Conservation (phyloP, 2,797 vertebrate genomes). For the Diplodus puntazzo region DNA sequence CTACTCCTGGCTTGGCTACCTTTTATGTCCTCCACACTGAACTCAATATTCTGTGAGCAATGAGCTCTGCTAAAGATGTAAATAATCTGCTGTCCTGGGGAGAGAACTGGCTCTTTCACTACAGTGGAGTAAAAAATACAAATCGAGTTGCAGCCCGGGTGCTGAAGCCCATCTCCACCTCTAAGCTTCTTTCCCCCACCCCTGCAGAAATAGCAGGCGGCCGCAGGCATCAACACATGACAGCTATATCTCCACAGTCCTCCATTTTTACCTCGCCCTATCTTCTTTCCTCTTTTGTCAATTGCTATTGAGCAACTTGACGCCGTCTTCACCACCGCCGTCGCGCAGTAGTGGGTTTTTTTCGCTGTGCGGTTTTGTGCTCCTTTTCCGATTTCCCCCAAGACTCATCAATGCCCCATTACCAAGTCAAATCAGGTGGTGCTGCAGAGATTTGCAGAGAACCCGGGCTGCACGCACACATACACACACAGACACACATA, state of each 20-base stretch:
- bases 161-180: conserved; percentile 66
- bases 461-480: conserved; percentile 41
- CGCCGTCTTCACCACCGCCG: conserved; percentile 80
- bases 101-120: conserved; percentile 61
- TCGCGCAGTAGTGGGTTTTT: conserved; percentile 80
- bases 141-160: conserved; percentile 56
- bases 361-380: conserved; percentile 80
- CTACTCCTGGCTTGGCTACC: conserved; percentile 73
- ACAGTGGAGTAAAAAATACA: conserved; percentile 61
- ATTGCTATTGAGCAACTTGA: conserved; percentile 83
- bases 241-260: conserved; percentile 76
- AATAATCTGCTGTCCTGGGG: conserved; percentile 73
- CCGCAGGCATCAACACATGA: conserved; percentile 81
- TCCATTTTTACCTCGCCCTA: conserved; percentile 53
- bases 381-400: conserved; percentile 87
- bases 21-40: conserved; percentile 77
- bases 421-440: conserved; percentile 99
- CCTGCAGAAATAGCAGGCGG: conserved; percentile 71
- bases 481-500: conserved; percentile 42
- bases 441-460: conserved; percentile 89
- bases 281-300: conserved; percentile 75
- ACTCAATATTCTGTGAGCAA: conserved; percentile 77
- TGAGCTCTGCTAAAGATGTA: conserved; percentile 81
- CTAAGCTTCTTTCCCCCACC: conserved; percentile 59
- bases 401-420: conserved; percentile 97